These are phyloP conservation scores for Potorous gilbertii DNA, from an alignment of 2,797 vertebrate species.

Conservation along the genomic window DNA sequence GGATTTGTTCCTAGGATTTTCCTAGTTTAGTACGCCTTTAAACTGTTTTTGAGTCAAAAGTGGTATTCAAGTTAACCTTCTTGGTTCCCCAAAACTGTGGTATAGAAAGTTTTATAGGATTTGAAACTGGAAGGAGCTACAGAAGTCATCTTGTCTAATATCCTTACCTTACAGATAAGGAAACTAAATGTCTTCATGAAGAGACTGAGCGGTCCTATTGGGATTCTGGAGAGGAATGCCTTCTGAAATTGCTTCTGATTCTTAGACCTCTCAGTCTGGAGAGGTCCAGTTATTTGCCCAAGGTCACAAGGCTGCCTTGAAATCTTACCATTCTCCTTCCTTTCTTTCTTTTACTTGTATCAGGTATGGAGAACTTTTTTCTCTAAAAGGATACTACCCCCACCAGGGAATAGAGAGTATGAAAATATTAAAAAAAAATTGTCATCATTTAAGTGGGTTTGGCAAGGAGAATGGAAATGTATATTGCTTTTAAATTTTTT, in stretches of 20 bases:
- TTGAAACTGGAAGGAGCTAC: background rate
- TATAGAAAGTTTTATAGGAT: background rate
- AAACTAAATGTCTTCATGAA: background rate
- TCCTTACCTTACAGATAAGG: background rate
- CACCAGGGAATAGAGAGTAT: background rate
- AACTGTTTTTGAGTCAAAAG: background rate
- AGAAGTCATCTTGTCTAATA: background rate
- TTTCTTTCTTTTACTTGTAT: background rate
- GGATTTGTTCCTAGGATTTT: constrained; percentile 21
- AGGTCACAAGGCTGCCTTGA: background rate
- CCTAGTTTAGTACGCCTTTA: background rate
- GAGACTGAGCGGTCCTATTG: background rate
- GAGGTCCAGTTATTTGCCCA: background rate
- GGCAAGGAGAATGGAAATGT: background rate
- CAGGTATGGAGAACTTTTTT: background rate
- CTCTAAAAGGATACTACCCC: background rate
- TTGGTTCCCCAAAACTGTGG: background rate
- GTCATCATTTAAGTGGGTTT: background rate
- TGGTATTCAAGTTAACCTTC: background rate
- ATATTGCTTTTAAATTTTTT: background rate
- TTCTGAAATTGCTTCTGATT: background rate
- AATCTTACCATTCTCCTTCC: background rate
- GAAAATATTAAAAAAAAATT: background rate
- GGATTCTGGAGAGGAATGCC: background rate
- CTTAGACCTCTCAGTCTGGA: background rate